Percentiles rank a stretch among this genome's conserved stretches.
Conservation (phyloP, 1,140 invertebrate genomes). For the Mercenaria mercenaria region DNA sequence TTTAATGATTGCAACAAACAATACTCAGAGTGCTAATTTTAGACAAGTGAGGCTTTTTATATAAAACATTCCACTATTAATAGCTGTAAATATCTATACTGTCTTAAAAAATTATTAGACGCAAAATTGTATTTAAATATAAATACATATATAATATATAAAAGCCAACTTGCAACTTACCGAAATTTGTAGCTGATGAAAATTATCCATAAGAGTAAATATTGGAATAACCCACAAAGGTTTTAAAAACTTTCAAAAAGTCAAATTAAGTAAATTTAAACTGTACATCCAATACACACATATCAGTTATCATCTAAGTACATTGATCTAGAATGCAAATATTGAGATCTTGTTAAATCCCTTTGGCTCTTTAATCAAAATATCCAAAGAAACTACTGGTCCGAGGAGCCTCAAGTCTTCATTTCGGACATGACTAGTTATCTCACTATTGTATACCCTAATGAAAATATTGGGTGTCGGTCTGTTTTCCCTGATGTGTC, state of each 20-base stretch:
- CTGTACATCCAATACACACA: background rate
- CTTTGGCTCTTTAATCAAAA: slow-evolving; percentile 1
- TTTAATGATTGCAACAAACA: too few species aligned
- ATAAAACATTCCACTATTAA: too few species aligned
- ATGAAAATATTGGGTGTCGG: background rate
- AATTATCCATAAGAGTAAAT: background rate
- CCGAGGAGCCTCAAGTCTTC: background rate
- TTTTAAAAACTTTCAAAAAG: background rate
- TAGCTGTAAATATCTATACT: too few species aligned
- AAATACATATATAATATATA: too few species aligned
- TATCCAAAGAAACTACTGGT: background rate
- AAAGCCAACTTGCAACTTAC: too few species aligned
- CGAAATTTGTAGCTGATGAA: background rate
- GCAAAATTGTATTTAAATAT: too few species aligned
- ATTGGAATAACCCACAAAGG: background rate
- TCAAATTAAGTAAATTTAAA: slow-evolving; percentile 2
- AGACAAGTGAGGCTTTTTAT: too few species aligned
- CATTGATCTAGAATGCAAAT: background rate
- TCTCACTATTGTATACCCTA: background rate
- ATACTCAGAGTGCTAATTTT: too few species aligned
- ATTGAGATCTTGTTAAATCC: background rate
- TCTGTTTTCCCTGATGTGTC: background rate
- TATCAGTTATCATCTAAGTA: background rate
- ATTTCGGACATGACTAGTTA: background rate
- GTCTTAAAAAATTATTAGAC: too few species aligned